Evolutionary conservation across 2,797 vertebrate genomes (phyloP).

Genomic region (Coracias cyanogaster): DNA sequence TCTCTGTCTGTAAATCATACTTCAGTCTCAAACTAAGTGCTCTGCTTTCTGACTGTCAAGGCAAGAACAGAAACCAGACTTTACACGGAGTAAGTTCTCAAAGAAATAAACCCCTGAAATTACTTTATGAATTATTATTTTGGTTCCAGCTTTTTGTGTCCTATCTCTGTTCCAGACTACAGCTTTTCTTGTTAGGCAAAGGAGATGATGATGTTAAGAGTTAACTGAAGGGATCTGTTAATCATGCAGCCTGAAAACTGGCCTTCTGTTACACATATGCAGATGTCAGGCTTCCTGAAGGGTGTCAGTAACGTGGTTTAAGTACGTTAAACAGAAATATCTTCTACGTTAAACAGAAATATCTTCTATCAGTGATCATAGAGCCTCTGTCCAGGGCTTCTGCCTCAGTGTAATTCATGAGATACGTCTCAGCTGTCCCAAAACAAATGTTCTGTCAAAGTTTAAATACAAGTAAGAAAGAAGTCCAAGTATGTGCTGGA

Average conservation of each 20-base stretch:
- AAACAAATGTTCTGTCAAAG: background rate
- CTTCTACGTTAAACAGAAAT: background rate
- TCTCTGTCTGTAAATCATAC: background rate
- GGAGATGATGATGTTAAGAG: background rate
- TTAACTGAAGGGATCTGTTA: background rate
- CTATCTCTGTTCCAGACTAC: background rate
- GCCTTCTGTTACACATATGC: background rate
- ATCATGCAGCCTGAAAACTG: background rate
- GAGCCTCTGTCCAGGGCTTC: background rate
- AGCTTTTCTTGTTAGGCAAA: background rate
- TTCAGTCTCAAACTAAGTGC: background rate
- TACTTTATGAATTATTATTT: background rate
- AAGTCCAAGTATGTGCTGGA: background rate
- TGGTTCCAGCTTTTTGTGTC: background rate
- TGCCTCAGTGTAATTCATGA: background rate
- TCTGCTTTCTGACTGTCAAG: background rate
- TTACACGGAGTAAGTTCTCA: background rate
- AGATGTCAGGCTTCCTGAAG: background rate
- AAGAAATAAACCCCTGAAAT: background rate
- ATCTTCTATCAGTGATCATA: background rate
- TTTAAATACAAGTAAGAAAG: background rate
- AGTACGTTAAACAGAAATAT: background rate
- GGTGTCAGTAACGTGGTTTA: background rate
- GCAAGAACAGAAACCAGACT: background rate
- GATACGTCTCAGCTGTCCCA: background rate